These are phyloP conservation scores for Tragelaphus eurycerus DNA, from an alignment of 2,797 vertebrate genomes.

Conservation along the genomic window DNA sequence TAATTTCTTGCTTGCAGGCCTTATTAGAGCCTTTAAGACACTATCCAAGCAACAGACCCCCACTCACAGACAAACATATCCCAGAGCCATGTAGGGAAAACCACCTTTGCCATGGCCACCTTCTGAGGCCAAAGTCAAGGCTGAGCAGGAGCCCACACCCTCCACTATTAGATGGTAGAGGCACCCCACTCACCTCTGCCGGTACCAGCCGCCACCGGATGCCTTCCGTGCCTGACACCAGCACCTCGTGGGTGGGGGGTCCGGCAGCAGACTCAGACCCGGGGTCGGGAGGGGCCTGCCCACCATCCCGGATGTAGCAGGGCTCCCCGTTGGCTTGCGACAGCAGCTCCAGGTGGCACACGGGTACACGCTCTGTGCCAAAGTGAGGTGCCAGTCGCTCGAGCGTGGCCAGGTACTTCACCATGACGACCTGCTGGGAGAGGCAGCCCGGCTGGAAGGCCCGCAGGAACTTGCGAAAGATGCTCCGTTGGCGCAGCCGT, in stretches of 20 bases:
- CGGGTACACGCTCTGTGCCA: conserved; percentile 85
- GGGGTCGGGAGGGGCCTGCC: not conserved
- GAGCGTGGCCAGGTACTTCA: conserved; percentile 93
- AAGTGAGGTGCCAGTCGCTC: conserved; percentile 89
- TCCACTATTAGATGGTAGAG: fast-evolving
- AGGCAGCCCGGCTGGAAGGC: conserved; percentile 87
- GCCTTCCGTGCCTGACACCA: conserved; percentile 87
- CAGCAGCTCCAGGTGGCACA: conserved; percentile 79
- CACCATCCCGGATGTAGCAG: conserved; percentile 69
- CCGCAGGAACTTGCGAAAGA: conserved; percentile 89
- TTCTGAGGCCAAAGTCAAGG: not conserved
- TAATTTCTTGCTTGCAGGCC: not conserved
- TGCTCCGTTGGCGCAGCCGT: conserved; percentile 85
- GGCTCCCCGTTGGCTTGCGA: conserved; percentile 78
- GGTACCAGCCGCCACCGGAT: conserved; percentile 87
- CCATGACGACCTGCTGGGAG: conserved; percentile 88
- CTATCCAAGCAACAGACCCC: not conserved
- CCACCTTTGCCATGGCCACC: not conserved
- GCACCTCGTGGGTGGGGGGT: conserved; percentile 83
- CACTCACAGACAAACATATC: not conserved
- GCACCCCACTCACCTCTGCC: conserved; percentile 62
- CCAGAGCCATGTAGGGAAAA: not conserved
- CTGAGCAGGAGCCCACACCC: not conserved
- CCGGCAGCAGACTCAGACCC: fast-evolving
- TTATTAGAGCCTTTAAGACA: not conserved